These are phyloP conservation scores for Apteryx mantelli DNA, from an alignment of 2,113 vertebrate species.

Conservation along the genomic window DNA sequence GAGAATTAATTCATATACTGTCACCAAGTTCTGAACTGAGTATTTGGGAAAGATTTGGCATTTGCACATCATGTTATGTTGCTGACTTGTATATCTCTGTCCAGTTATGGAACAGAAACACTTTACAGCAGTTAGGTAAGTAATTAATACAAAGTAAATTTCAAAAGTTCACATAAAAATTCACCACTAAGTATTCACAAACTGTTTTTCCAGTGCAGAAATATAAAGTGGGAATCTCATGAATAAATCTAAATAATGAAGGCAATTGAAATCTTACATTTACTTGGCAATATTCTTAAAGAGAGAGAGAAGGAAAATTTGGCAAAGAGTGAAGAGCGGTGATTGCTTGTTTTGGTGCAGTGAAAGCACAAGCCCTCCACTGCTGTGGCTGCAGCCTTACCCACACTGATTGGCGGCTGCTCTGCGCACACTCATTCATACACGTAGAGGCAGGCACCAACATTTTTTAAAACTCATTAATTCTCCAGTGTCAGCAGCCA, in stretches of 20 bases:
- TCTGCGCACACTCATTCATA: background rate
- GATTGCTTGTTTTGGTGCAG: background rate
- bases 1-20: background rate
- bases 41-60: background rate
- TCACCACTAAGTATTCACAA: background rate
- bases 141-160: background rate
- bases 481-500: background rate
- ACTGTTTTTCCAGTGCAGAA: background rate
- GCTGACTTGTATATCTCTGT: background rate
- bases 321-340: background rate
- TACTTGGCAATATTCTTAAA: background rate
- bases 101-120: background rate
- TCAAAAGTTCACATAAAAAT: background rate
- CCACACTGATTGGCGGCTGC: rapidly evolving
- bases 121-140: background rate
- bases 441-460: background rate
- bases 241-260: constrained; percentile 19
- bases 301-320: background rate
- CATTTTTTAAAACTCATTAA: background rate
- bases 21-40: background rate
- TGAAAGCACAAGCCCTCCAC: background rate
- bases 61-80: background rate
- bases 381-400: background rate
- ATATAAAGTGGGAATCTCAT: background rate
- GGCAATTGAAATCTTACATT: background rate